Percentiles rank a stretch among this genome's conserved stretches.
phyloP scores from a whole-genome alignment of 2,888 invertebrate genomes.

The Acronicta aceris region DNA sequence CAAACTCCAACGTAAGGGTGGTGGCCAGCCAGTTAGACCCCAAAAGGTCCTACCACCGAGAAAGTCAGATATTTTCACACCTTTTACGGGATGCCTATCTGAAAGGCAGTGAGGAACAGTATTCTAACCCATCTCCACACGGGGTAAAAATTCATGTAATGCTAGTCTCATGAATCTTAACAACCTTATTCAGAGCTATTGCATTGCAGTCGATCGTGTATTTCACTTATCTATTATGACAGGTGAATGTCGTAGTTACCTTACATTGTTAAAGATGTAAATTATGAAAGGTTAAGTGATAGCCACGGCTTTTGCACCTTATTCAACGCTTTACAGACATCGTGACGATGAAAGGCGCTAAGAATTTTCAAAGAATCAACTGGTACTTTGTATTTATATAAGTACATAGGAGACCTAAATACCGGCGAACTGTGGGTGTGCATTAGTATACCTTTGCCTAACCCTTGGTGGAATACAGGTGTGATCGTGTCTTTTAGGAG shows the following conservation, averaged over 20 bases:
- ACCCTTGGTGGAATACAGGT: too few species aligned
- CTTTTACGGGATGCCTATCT: too few species aligned
- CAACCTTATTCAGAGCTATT: slow-evolving; percentile 20
- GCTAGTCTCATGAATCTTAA: neutral
- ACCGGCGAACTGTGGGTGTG: too few species aligned
- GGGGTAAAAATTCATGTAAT: too few species aligned
- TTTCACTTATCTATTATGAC: slow-evolving; percentile 70
- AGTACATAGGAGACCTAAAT: neutral
- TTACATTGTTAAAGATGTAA: slow-evolving; percentile 60
- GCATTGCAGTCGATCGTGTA: slow-evolving; percentile 62
- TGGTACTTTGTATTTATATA: slow-evolving; percentile 20
- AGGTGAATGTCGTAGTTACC: slow-evolving; percentile 55
- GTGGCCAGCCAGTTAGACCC: too few species aligned
- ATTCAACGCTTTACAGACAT: slow-evolving; percentile 38
- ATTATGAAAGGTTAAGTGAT: slow-evolving; percentile 66
- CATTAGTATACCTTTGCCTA: too few species aligned
- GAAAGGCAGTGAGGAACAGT: too few species aligned
- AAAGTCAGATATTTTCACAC: too few species aligned
- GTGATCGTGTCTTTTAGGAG: too few species aligned
- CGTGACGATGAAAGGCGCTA: slow-evolving; percentile 40
- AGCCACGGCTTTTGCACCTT: slow-evolving; percentile 49
- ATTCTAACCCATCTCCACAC: too few species aligned
- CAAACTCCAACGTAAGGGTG: too few species aligned
- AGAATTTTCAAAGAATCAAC: slow-evolving; percentile 28
- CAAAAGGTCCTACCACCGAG: too few species aligned